These are phyloP conservation scores for Rhea pennata DNA, from an alignment of 2,113 vertebrate species.

Conservation along the genomic window DNA sequence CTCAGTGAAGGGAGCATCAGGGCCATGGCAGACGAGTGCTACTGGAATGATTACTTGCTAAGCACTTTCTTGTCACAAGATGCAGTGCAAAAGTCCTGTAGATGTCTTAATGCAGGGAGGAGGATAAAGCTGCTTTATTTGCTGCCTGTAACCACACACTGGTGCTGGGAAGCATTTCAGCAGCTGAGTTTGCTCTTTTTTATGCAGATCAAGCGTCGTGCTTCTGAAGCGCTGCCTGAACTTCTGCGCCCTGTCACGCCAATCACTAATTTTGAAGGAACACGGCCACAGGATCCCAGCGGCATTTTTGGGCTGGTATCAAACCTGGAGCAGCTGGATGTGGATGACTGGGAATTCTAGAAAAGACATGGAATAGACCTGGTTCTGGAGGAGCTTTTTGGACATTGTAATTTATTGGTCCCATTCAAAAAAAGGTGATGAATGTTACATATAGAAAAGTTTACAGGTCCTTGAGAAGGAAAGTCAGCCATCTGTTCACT, in stretches of 20 bases:
- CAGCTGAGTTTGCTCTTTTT: not conserved
- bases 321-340: conserved; percentile 88
- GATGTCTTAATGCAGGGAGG: rapidly evolving
- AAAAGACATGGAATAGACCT: not conserved
- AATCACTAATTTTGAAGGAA: conserved; percentile 83
- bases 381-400: not conserved
- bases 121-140: rapidly evolving
- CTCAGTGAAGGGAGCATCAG: not conserved
- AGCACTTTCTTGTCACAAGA: not conserved
- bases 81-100: rapidly evolving
- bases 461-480: conserved; percentile 58
- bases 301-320: conserved; percentile 89
- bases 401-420: conserved; percentile 54
- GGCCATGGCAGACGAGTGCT: not conserved
- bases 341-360: conserved; percentile 99
- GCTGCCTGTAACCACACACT: rapidly evolving
- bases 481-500: not conserved
- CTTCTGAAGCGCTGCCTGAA: conserved; percentile 92
- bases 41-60: not conserved
- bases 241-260: conserved; percentile 89
- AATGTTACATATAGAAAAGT: conserved; percentile 27
- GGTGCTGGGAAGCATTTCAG: not conserved
- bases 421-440: conserved; percentile 24
- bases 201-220: conserved; percentile 89
- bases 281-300: conserved; percentile 80